Evolutionary conservation across 2,888 invertebrate genomes (phyloP), one percentile per base, ranked within the genome.

Genomic region (Drosophila macrospina): DNA sequence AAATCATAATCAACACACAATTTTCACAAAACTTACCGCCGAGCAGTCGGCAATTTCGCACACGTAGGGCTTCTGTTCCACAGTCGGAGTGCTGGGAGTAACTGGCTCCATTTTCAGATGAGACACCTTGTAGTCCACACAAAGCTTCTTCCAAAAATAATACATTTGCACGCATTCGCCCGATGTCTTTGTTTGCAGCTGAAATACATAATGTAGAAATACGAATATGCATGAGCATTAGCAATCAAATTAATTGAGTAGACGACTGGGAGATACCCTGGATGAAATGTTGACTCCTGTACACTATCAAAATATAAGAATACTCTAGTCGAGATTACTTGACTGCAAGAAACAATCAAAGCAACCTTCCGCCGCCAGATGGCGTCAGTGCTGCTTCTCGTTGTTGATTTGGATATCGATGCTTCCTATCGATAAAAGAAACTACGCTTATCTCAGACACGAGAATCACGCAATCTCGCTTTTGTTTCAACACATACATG

Each of bases 101-200:
- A 84, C 79, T n/a, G 77, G 78, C 74, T 91, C 94, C 85, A 95
- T 94, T 86, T 96, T 93, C 67, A 95, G 92, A 82, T 96, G 94
- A 75, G 96, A 93, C 59, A 95, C 94, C 92, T 96, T 96, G 93
- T 98, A 97, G 92, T 98, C 98, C 80, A 96, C 96, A 89, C 98
- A 98, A 32, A 98, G 95, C 92, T 99, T 98, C 93, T 99, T 99
- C 99, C 99, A 99, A 90, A 98, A 95, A 93, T 99, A 99, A 93
- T 99, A 99, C 93, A 99, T 98, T 93, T 98, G 98, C 89, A 99
- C 95, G 93, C 99, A 99, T 92, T 98, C 98, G 89, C 97, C 97
- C 41, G 96, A 94, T 75, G 95, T 95, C 93, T 98, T 98, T 50
- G 96, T 95, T 89, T 95, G 95, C 91, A 98, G 93, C 96, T 96